Conservation (phyloP, 2,113 vertebrate genomes). For the Oreochromis spilurus region DNA sequence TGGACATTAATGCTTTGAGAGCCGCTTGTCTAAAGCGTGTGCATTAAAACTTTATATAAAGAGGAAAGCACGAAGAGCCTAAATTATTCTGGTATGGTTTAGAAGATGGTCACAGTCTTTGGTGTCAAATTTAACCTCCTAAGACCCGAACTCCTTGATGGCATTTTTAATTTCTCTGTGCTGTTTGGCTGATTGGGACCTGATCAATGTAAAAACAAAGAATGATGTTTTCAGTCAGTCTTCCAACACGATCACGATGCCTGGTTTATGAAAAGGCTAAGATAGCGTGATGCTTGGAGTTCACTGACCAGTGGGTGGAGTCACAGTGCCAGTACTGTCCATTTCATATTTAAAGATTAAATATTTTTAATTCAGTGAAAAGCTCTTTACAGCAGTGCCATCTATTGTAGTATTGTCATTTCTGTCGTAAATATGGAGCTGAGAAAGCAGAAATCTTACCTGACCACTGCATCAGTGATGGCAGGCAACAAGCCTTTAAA, state of each 20-base stretch:
- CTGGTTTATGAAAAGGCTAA: background rate
- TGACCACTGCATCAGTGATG: background rate
- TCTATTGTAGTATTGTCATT: background rate
- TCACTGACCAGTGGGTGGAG: background rate
- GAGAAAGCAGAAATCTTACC: background rate
- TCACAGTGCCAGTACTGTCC: background rate
- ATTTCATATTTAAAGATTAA: background rate
- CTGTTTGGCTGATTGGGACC: accelerated
- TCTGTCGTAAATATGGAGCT: background rate
- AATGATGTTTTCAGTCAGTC: background rate
- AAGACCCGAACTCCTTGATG: accelerated
- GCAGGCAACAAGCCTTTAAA: background rate
- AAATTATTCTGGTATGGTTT: background rate
- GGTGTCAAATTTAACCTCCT: background rate
- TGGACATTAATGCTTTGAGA: background rate
- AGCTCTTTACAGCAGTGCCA: background rate
- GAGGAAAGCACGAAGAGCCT: background rate
- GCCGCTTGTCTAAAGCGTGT: background rate
- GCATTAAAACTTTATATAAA: background rate
- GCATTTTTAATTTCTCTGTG: background rate
- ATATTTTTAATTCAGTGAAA: background rate
- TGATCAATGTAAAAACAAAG: background rate
- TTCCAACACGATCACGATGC: background rate
- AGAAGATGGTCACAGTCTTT: accelerated
- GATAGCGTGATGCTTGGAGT: background rate